phyloP scores from a whole-genome alignment of 1,140 invertebrate species.

The Papilio aristodemus region DNA sequence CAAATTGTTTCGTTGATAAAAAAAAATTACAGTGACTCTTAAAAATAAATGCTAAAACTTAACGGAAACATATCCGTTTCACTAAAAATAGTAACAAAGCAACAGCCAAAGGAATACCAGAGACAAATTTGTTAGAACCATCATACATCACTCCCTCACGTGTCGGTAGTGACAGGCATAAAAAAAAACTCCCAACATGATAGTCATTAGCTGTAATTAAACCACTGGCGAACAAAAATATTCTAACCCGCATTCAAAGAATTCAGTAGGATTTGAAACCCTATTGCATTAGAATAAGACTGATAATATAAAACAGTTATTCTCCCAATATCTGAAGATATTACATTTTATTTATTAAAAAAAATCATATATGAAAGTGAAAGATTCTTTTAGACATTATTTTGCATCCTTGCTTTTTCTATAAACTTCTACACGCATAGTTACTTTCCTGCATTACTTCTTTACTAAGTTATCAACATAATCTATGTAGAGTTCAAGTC shows the following conservation, averaged over 20 bases:
- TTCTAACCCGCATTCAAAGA: slow-evolving; percentile 32
- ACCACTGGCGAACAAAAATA: slow-evolving; percentile 43
- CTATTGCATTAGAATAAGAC: slow-evolving; percentile 17
- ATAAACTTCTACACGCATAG: too few relatives aligned
- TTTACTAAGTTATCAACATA: too few relatives aligned
- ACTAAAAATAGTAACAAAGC: slow-evolving; percentile 15
- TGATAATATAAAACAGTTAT: background rate
- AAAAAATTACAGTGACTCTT: background rate
- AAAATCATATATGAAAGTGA: too few relatives aligned
- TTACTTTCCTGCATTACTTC: too few relatives aligned
- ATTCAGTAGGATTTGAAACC: slow-evolving; percentile 32
- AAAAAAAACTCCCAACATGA: slow-evolving; percentile 53
- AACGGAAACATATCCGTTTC: slow-evolving; percentile 3
- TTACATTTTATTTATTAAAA: too few relatives aligned
- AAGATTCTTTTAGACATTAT: too few relatives aligned
- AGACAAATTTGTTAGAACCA: slow-evolving; percentile 13
- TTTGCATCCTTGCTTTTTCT: too few relatives aligned
- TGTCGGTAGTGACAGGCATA: slow-evolving; percentile 49
- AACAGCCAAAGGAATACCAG: background rate
- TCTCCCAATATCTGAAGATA: background rate
- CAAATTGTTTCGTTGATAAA: too few relatives aligned
- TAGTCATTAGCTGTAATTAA: slow-evolving; percentile 66
- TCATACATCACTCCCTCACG: slow-evolving; percentile 51
- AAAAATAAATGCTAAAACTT: background rate
- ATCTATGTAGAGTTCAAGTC: too few relatives aligned